Conservation (phyloP, 1,140 invertebrate genomes). For the Apis florea region DNA sequence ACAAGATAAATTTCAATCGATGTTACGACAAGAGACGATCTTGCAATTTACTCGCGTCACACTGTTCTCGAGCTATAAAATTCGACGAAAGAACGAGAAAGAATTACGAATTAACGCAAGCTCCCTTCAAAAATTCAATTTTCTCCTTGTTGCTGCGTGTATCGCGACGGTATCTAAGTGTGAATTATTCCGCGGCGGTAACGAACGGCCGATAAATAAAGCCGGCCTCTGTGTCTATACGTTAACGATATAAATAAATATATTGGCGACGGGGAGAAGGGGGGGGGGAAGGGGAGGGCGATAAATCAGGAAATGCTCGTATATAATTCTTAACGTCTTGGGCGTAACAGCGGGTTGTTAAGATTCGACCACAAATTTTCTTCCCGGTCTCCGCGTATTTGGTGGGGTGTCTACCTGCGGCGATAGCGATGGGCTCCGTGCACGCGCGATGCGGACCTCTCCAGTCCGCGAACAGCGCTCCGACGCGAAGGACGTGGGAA, state of each 20-base stretch:
- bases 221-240: slow-evolving; percentile 15
- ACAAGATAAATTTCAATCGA: too few relatives aligned
- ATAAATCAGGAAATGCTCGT: slow-evolving; percentile 35
- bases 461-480: slow-evolving; percentile 77
- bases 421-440: slow-evolving; percentile 73
- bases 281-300: too few relatives aligned
- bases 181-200: slow-evolving; percentile 29
- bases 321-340: slow-evolving; percentile 29
- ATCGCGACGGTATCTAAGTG: slow-evolving; percentile 3
- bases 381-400: slow-evolving; percentile 63
- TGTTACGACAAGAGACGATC: too few relatives aligned
- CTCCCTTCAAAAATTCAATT: too few relatives aligned
- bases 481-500: slow-evolving; percentile 72
- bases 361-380: slow-evolving; percentile 62
- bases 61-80: too few relatives aligned
- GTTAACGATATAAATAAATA: slow-evolving; percentile 30
- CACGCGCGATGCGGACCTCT: slow-evolving; percentile 67
- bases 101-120: too few relatives aligned
- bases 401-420: slow-evolving; percentile 74
- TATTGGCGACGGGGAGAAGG: slow-evolving; percentile 4
- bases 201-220: slow-evolving; percentile 32
- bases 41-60: too few relatives aligned
- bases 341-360: slow-evolving; percentile 59
- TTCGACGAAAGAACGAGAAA: too few relatives aligned
- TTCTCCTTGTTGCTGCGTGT: too few relatives aligned